Evolutionary conservation across 2,113 vertebrate species (phyloP).

Genomic region (Suncus etruscus): DNA sequence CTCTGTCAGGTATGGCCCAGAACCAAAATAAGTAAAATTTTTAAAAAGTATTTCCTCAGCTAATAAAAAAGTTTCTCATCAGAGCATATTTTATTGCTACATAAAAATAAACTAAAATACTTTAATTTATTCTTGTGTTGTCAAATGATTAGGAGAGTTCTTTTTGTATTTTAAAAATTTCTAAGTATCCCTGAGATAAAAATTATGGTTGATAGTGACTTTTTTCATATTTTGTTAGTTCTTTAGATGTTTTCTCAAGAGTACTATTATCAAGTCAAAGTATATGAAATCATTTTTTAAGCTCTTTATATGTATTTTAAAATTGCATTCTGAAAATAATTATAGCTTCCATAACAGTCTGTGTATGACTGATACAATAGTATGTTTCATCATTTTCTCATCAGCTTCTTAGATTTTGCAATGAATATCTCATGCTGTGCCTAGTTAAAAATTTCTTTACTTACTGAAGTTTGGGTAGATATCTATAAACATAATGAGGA

Average conservation of each 20-base stretch:
- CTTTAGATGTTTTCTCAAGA: background rate
- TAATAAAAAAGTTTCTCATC: background rate
- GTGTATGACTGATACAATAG: background rate
- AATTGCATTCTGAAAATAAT: slow-evolving; percentile 34
- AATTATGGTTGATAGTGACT: slow-evolving; percentile 28
- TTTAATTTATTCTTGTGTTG: background rate
- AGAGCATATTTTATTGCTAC: background rate
- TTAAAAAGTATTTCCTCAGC: slow-evolving; percentile 23
- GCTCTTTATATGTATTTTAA: slow-evolving; percentile 6
- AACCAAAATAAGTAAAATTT: background rate
- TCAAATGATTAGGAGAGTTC: background rate
- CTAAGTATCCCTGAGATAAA: slow-evolving; percentile 7
- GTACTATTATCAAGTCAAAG: slow-evolving; percentile 36
- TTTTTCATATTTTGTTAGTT: slow-evolving; percentile 30
- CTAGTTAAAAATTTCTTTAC: background rate
- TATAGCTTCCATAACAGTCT: background rate
- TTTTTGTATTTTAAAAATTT: background rate
- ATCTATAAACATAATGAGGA: slow-evolving; percentile 12
- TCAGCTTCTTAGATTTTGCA: background rate
- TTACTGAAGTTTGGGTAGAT: background rate
- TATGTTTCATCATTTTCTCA: slow-evolving; percentile 24
- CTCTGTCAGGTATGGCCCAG: too few relatives aligned
- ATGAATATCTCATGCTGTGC: background rate
- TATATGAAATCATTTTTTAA: slow-evolving; percentile 41
- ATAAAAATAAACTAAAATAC: slow-evolving; percentile 17